phyloP scores from a whole-genome alignment of 2,113 vertebrate species.

The Dolichotis patagonum region DNA sequence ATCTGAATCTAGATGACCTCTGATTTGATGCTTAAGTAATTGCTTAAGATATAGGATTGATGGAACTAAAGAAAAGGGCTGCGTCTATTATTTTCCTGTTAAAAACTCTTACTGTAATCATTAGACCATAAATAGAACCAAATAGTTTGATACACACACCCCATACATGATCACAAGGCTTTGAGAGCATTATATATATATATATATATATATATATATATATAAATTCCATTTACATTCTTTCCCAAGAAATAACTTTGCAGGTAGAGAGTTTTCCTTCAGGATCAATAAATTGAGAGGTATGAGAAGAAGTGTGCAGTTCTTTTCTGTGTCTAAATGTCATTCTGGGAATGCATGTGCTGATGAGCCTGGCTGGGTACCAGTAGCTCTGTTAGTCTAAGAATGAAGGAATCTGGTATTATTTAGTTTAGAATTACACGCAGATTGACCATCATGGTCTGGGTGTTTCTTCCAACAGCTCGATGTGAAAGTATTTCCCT shows the following conservation, averaged over 20 bases:
- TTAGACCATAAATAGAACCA: neutral
- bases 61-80: neutral
- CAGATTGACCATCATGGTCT: neutral
- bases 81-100: neutral
- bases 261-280: neutral
- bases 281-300: neutral
- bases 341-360: neutral
- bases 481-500: slow-evolving; percentile 22
- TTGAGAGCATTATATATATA: neutral
- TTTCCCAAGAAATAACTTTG: neutral
- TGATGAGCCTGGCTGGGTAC: neutral
- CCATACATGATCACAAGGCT: neutral
- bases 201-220: too few relatives aligned
- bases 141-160: neutral
- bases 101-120: neutral
- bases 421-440: slow-evolving; percentile 1
- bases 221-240: neutral
- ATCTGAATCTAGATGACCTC: neutral
- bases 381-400: neutral
- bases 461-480: slow-evolving; percentile 33
- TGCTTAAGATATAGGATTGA: neutral
- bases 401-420: neutral
- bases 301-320: neutral
- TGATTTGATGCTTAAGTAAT: neutral
- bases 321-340: neutral